Conservation (phyloP, 1,140 invertebrate genomes). For the Linepithema humile region DNA sequence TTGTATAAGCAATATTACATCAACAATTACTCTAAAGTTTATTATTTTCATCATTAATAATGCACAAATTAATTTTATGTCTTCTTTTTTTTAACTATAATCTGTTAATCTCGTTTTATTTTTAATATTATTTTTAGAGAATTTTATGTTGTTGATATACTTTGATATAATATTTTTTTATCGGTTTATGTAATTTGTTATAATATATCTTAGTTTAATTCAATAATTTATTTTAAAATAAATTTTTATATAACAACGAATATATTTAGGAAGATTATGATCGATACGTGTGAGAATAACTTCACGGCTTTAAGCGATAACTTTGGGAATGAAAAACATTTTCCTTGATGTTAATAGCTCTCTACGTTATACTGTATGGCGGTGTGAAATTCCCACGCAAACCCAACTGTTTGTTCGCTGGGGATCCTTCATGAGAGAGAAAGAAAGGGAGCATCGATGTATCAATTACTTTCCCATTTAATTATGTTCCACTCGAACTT, state of each 20-base stretch:
- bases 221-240: not conserved
- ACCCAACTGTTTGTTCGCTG: conserved; percentile 58
- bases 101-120: too few relatives aligned
- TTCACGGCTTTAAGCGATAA: not conserved
- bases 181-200: too few relatives aligned
- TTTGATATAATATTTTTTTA: too few relatives aligned
- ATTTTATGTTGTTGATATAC: too few relatives aligned
- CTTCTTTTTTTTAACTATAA: too few relatives aligned
- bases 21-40: too few relatives aligned
- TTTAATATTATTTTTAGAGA: too few relatives aligned
- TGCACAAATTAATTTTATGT: too few relatives aligned
- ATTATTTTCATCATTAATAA: too few relatives aligned
- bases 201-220: not conserved
- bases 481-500: conserved; percentile 60
- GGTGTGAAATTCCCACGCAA: conserved; percentile 66
- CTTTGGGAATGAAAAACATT: conserved; percentile 4
- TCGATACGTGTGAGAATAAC: not conserved
- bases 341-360: conserved; percentile 40
- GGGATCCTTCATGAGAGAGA: conserved; percentile 58
- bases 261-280: not conserved
- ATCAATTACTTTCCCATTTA: conserved; percentile 64
- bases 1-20: too few relatives aligned
- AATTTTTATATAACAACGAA: not conserved
- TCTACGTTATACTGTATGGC: not conserved
- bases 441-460: conserved; percentile 56